Evolutionary conservation across 2,797 vertebrate genomes (phyloP).

Genomic region (Fratercula arctica): DNA sequence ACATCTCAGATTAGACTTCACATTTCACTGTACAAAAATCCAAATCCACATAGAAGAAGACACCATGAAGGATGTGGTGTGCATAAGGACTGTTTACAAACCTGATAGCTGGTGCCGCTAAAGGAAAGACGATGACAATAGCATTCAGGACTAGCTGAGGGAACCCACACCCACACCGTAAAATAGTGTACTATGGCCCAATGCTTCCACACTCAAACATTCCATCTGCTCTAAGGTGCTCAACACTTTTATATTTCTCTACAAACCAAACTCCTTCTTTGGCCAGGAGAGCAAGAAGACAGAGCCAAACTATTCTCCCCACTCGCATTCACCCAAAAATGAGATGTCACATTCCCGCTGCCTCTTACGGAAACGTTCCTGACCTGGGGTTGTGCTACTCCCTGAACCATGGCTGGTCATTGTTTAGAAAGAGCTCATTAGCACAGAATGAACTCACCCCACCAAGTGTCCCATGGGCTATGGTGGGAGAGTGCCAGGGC

Average conservation of each 20-base stretch:
- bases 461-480: neutral
- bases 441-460: neutral
- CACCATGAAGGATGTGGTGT: neutral
- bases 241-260: neutral
- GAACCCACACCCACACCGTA: neutral
- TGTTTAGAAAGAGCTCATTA: constrained; percentile 5
- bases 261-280: neutral
- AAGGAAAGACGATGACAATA: neutral
- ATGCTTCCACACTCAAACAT: neutral
- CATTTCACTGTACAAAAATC: neutral
- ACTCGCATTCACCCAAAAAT: neutral
- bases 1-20: neutral
- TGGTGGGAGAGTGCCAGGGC: neutral
- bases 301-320: neutral
- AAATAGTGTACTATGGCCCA: neutral
- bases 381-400: neutral
- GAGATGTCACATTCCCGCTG: neutral
- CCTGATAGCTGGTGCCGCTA: neutral
- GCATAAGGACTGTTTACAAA: neutral
- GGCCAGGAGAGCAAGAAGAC: neutral
- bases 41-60: neutral
- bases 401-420: neutral
- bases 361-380: neutral
- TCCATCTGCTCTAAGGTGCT: neutral
- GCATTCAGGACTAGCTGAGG: neutral